Base-by-base conservation (phyloP, 2,797 vertebrate genomes). In the Spinus olivaceus region DNA sequence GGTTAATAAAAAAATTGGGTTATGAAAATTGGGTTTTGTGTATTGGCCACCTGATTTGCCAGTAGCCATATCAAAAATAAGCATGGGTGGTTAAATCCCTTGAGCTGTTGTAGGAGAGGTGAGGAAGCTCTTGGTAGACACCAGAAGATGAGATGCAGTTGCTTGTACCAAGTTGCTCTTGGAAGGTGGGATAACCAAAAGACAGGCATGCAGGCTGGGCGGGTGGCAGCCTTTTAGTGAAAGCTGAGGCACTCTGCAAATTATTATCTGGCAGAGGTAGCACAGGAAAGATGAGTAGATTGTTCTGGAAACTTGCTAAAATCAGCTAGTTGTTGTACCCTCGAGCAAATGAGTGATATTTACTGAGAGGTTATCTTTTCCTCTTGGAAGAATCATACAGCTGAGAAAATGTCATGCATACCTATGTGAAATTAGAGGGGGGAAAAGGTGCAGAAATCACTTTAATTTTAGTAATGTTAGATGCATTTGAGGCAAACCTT, bases 231-330 rank as follows among this genome's bases (percentile, higher is more conserved):
- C 86, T 84, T 72, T 69, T 50, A 19, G 2, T 64, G 71, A 33
- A 70, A 53, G 32, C 44, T 49, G 63, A 51, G 33, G 32, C 11
- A 8, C 44, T 79, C 33, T 61, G n/a, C 32, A 64, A 20, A 50
- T 83, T 67, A 61, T 84, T 74, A 10, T 73, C n/a, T 65, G 44
- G 13, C 59, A 85, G 56, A 84, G 41, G 28, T 33, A 79, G 47
- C 72, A 47, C 2, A 66, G 37, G 25, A 76, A 35, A 54, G 35
- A 47, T 39, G 12, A 46, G 46, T 35, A 86, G 33, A 32, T 78
- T 79, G 25, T 87, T 89, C 59, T 80, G 79, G 78, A 85, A 94
- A 72, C 28, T 64, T 74, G 16, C 80, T 85, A 35, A 85, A 79
- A 65, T 79, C 30, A 50, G 65, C 16, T 57, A 30, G 59, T 66